Conservation (phyloP, 2,113 vertebrate genomes). For the Microcebus ravelobensis region DNA sequence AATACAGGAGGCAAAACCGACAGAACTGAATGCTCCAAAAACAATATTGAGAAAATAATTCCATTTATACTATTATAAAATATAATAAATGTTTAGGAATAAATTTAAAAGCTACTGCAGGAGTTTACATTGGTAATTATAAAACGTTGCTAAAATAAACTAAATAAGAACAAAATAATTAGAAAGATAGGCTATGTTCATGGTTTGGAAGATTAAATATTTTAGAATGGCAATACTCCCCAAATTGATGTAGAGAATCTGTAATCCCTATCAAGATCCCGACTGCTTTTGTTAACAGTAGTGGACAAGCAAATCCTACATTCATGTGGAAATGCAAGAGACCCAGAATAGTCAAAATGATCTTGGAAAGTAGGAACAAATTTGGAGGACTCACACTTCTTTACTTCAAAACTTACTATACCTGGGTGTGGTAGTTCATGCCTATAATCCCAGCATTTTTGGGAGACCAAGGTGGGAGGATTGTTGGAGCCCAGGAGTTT, state of each 20-base stretch:
- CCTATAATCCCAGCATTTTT: no score
- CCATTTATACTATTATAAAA: neutral
- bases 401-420: neutral
- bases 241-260: neutral
- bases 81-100: neutral
- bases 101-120: neutral
- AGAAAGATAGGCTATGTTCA: neutral
- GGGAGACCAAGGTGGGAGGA: no score
- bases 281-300: neutral
- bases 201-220: neutral
- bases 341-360: neutral
- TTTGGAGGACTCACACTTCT: neutral
- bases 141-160: neutral
- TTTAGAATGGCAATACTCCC: neutral
- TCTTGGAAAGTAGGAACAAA: neutral
- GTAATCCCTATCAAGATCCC: neutral
- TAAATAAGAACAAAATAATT: neutral
- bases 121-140: neutral
- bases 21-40: neutral
- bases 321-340: neutral
- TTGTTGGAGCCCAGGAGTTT: no score
- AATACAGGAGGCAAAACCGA: neutral
- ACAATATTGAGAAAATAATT: neutral
- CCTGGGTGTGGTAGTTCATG: no score
- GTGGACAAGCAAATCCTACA: neutral